Evolutionary conservation across 2,888 invertebrate species (phyloP), one percentile per base, ranked within the genome.

Genomic region (Mesorhabditis sp.): DNA sequence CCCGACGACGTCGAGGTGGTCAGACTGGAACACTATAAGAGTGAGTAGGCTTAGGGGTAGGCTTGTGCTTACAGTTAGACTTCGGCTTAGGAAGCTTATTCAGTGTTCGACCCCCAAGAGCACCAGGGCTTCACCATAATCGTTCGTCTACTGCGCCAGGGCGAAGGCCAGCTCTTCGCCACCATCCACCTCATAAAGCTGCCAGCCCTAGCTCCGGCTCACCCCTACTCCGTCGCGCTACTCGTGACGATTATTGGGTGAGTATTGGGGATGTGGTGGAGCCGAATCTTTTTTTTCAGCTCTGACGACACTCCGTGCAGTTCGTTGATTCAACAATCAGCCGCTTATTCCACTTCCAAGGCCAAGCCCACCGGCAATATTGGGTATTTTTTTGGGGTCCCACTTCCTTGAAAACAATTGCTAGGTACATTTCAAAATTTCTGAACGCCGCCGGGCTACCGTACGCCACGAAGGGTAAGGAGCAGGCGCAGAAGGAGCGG

Each of bases 1-100:
- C 58, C 58, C n/a, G 58, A 50, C 58, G 58, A 50, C n/a, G 58
- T 50, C n/a, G 58, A 50, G 58, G 58, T 13, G n/a, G 7, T 50
- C n/a, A n/a, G n/a, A 50, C n/a, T 13, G n/a, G n/a, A 50, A 2
- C 58, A 50, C n/a, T 50, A 50, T 50, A 50, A 50, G n/a, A 50
- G 7, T n/a, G 7, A 50, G 7, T 13, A 50, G 58, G 7, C n/a
- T 50, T 0, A 50, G n/a, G n/a, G 7, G 58, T 50, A 50, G n/a
- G 58, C n/a, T n/a, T 50, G n/a, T 13, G n/a, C 7, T n/a, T n/a
- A 13, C 7, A 50, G 58, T 10, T n/a, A 10, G 7, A 50, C 7
- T 10, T 50, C 58, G 58, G n/a, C 7, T 10, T 1, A 10, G 10
- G n/a, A 50, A 50, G n/a, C 7, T n/a, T 50, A 13, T 50, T 50